phyloP scores from a whole-genome alignment of 2,888 invertebrate species.

The Eupithecia centaureata region DNA sequence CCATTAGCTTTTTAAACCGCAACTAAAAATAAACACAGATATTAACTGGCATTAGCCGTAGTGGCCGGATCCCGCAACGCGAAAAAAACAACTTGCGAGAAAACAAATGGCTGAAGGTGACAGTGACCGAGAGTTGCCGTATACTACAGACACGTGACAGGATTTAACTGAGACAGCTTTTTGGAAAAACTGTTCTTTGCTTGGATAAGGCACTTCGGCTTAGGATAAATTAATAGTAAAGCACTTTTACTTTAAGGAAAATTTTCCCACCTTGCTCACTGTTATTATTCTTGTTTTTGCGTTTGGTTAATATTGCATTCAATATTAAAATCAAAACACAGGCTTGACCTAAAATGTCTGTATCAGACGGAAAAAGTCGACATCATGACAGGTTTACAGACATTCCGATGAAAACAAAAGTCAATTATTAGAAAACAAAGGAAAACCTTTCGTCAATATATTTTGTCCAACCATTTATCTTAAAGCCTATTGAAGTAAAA shows the following conservation, averaged over 20 bases:
- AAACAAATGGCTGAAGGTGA: constrained; percentile 32
- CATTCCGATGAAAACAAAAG: background rate
- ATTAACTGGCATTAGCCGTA: constrained; percentile 4
- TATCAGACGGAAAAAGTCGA: background rate
- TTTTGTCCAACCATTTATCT: constrained; percentile 10
- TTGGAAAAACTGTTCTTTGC: background rate
- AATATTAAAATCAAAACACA: background rate
- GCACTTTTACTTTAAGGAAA: background rate
- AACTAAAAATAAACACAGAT: constrained; percentile 8
- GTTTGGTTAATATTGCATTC: too few species aligned
- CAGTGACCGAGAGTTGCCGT: constrained; percentile 33
- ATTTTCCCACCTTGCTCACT: background rate
- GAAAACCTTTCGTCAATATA: background rate
- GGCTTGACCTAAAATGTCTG: background rate
- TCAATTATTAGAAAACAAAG: constrained; percentile 4
- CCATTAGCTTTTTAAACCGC: constrained; percentile 14
- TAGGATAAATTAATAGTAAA: background rate
- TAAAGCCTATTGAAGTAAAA: constrained; percentile 17
- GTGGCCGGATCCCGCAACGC: constrained; percentile 37
- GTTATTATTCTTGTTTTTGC: background rate
- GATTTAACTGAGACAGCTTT: constrained; percentile 27
- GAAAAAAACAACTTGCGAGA: constrained; percentile 32
- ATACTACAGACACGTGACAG: constrained; percentile 31
- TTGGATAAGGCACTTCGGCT: background rate
- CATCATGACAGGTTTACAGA: background rate